Evolutionary conservation across 2,888 invertebrate species (phyloP).

Genomic region (Epsilonema sp.): DNA sequence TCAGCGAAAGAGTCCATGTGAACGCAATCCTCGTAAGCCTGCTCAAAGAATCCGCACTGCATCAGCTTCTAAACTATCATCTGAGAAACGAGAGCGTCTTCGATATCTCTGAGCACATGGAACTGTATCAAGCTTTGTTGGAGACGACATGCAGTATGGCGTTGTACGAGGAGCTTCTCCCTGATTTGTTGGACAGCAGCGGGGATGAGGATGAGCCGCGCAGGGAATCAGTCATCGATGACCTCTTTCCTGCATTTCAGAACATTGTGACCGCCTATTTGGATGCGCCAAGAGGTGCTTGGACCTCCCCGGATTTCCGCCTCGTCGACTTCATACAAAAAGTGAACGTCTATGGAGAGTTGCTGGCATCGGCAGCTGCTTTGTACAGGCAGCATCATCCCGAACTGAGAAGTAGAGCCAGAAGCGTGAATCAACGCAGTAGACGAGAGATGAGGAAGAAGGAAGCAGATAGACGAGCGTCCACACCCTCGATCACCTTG

Average conservation of each 20-base stretch:
- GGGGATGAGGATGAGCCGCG: not conserved
- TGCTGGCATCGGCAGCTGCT: not conserved
- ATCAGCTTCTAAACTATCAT: conserved; percentile 21
- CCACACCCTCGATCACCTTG: too few species aligned
- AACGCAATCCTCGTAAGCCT: not conserved
- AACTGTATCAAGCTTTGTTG: conserved; percentile 24
- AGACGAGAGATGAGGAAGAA: too few species aligned
- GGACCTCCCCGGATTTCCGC: conserved; percentile 22
- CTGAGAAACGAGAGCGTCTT: conserved; percentile 25
- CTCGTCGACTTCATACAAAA: conserved; percentile 22
- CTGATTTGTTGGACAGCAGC: not conserved
- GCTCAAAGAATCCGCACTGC: conserved; percentile 12
- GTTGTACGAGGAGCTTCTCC: conserved; percentile 1
- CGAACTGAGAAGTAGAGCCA: too few species aligned
- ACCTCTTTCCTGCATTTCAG: conserved; percentile 23
- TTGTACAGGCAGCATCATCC: not conserved
- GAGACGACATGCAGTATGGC: conserved; percentile 21
- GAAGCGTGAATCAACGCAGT: too few species aligned
- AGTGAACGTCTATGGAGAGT: conserved; percentile 6
- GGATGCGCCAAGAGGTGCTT: conserved; percentile 15
- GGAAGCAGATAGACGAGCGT: too few species aligned
- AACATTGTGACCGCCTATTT: conserved; percentile 19
- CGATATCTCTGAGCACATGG: conserved; percentile 25
- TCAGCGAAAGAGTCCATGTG: not conserved
- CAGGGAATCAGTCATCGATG: conserved; percentile 17